Evolutionary conservation across 1,140 invertebrate genomes (phyloP).

Genomic region (Drosophila sechellia): DNA sequence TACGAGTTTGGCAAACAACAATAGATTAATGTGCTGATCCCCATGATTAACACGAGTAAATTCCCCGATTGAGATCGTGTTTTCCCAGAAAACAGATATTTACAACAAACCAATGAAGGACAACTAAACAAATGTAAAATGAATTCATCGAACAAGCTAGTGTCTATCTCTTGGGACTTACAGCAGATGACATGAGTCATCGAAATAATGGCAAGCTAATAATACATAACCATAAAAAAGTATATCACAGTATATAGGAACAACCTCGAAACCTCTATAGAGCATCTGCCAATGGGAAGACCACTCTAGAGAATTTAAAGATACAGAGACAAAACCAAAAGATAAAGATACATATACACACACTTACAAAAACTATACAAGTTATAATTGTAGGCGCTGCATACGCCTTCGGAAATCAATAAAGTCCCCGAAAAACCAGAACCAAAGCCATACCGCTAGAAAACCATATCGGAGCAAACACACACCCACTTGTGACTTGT

Average conservation of each 20-base stretch:
- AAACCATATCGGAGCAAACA: slow-evolving; percentile 52
- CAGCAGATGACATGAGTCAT: slow-evolving; percentile 51
- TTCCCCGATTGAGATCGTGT: neutral
- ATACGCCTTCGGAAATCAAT: slow-evolving; percentile 71
- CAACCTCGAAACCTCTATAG: slow-evolving; percentile 37
- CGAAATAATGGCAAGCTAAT: slow-evolving; percentile 19
- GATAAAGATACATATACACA: slow-evolving; percentile 26
- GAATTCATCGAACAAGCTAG: slow-evolving; percentile 33
- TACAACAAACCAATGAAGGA: slow-evolving; percentile 13
- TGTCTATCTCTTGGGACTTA: slow-evolving; percentile 4
- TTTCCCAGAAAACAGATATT: slow-evolving; percentile 12
- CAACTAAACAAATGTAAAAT: slow-evolving; percentile 18
- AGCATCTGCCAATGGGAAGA: slow-evolving; percentile 31
- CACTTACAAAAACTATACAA: slow-evolving; percentile 8
- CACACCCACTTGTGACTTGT: slow-evolving; percentile 13
- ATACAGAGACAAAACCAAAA: slow-evolving; percentile 34
- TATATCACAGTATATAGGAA: slow-evolving; percentile 27
- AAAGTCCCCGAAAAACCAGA: slow-evolving; percentile 62
- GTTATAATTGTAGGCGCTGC: slow-evolving; percentile 54
- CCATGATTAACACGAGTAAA: neutral
- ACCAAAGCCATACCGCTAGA: slow-evolving; percentile 44
- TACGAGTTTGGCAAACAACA: neutral
- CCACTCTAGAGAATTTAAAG: slow-evolving; percentile 62
- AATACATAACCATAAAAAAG: slow-evolving; percentile 9
- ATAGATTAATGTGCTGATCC: neutral